These are phyloP conservation scores for Malurus alboscapulatus DNA, from an alignment of 2,113 vertebrate species.

Conservation along the genomic window DNA sequence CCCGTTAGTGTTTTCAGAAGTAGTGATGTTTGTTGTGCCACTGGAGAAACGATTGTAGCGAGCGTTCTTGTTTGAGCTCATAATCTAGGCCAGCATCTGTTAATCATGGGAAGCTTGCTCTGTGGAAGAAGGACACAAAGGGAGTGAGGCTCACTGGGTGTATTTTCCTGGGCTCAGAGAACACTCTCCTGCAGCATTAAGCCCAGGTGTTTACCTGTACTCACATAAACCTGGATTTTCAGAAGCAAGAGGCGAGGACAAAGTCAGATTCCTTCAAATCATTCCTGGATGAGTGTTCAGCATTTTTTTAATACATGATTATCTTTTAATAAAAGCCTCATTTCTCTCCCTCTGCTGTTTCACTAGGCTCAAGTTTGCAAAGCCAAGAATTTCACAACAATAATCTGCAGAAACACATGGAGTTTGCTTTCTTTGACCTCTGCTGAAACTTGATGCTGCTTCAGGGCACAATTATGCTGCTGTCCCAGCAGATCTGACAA, in stretches of 20 bases:
- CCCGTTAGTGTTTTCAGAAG: constrained; percentile 72
- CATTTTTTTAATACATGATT: not conserved
- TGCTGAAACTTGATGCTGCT: not conserved
- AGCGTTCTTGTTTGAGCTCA: constrained; percentile 80
- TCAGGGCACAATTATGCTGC: not conserved
- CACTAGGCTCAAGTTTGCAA: not conserved
- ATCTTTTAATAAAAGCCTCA: not conserved
- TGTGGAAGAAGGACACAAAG: constrained; percentile 15
- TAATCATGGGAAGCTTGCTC: constrained; percentile 57
- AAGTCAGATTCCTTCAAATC: not conserved
- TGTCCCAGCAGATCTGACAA: not conserved
- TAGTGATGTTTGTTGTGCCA: constrained; percentile 67
- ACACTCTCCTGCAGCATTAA: not conserved
- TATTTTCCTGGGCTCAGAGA: not conserved
- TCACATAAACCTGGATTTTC: not conserved
- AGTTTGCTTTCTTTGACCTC: not conserved
- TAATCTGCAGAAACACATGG: not conserved
- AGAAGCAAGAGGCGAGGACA: not conserved
- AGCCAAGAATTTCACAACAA: not conserved
- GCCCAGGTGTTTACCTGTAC: not conserved
- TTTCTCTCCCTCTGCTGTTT: not conserved
- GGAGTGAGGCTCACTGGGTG: not conserved
- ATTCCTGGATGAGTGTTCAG: not conserved
- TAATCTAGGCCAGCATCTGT: constrained; percentile 75
- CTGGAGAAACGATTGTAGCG: constrained; percentile 78